phyloP scores from a whole-genome alignment of 2,888 invertebrate genomes.

The Mechanitis mazaeus region DNA sequence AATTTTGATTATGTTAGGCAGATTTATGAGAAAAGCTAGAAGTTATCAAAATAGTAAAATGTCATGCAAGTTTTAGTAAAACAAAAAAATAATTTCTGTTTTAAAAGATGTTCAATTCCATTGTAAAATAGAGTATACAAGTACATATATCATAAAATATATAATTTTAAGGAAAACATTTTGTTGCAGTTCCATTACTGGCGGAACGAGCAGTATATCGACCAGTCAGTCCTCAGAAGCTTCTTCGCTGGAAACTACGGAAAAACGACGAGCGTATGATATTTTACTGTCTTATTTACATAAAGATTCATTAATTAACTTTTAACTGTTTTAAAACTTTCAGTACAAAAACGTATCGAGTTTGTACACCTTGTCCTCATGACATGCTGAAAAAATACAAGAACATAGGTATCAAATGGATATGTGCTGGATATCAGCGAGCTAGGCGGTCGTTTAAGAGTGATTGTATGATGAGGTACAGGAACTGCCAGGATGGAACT shows the following conservation, averaged over 20 bases:
- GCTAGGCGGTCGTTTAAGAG: slow-evolving; percentile 55
- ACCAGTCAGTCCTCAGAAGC: slow-evolving; percentile 38
- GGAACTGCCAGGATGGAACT: slow-evolving; percentile 60
- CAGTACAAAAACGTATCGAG: slow-evolving; percentile 44
- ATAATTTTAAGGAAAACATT: not conserved
- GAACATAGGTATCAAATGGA: slow-evolving; percentile 53
- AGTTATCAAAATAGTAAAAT: too few species aligned
- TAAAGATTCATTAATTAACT: not conserved
- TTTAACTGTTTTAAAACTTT: not conserved
- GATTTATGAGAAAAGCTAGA: too few species aligned
- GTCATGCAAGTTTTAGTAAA: too few species aligned
- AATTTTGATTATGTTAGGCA: too few species aligned
- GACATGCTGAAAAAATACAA: slow-evolving; percentile 50
- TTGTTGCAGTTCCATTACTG: slow-evolving; percentile 32
- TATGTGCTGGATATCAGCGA: slow-evolving; percentile 54
- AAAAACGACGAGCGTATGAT: slow-evolving; percentile 39
- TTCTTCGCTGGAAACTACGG: slow-evolving; percentile 50
- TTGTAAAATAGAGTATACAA: too few species aligned
- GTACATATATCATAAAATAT: not conserved
- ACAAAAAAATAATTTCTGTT: too few species aligned
- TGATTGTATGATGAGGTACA: slow-evolving; percentile 57
- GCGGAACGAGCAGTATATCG: slow-evolving; percentile 26
- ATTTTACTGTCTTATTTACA: slow-evolving; percentile 22
- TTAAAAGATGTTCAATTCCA: not conserved
- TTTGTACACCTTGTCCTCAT: slow-evolving; percentile 47